Evolutionary conservation across 2,113 vertebrate species (phyloP), one percentile per base, ranked within the genome.

Genomic region (Sturnira hondurensis): DNA sequence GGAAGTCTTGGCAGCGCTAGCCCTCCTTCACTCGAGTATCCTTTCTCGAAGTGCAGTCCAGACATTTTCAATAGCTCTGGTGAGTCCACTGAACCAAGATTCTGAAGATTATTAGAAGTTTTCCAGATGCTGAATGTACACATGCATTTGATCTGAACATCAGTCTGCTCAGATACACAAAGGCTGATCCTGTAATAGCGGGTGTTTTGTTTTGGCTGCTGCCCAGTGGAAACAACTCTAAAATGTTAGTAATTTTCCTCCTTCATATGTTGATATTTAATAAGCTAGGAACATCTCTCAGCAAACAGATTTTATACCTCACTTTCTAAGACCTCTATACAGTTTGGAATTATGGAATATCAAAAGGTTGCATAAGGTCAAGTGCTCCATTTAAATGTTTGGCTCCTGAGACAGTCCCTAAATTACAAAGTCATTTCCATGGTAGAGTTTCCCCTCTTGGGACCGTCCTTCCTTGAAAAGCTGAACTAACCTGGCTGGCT

Each of bases 41-140:
- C 86, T 97, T 97, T 96, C 95, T 86, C 96, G 87, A 98, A 95
- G 45, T 91, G 52, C 63, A 95, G 83, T 97, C 97, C 97, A 98
- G 98, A 82, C 95, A 98, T 97, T 96, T 96, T 98, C 96, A 96
- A 98, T 97, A 97, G 94, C 88, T 97, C 95, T 98, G 97, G 93
- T 97, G 96, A 93, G 88, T 98, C 77, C 77, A 95, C 96, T 94
- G 43, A 93, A 93, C 83, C 56, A 96, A 98, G 94, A 97, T 86
- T 89, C 92, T 93, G 56, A 81, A 97, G 96, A 98, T 98, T 96
- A 94, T 81, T 93, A 96, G 78, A 94, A 97, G 86, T 73, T 83
- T 97, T 98, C 96, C 96, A 97, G 95, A 97, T 97, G 68, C 70
- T 92, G 58, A 97, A 89, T 81, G 94, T 93, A 96, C 96, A 96